A percentile compares a stretch with the other conserved stretches of the same genome.
Conservation (phyloP, 2,797 vertebrate species). For the Rhinophrynus dorsalis region DNA sequence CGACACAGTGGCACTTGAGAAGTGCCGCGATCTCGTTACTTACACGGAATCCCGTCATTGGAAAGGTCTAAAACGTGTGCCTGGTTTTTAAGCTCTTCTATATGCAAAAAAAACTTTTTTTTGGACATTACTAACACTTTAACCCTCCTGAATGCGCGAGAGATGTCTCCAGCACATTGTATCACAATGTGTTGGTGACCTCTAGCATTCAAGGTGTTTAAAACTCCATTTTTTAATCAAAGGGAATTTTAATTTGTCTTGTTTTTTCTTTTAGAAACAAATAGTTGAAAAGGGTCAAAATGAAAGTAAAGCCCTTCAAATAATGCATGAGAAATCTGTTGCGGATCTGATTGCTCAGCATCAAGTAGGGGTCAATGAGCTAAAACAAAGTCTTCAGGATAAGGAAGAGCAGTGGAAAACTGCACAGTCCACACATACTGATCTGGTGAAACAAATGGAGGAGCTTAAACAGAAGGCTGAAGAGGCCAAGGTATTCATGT, state of each 20-base stretch:
- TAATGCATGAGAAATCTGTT: conserved; percentile 71
- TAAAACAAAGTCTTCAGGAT: conserved; percentile 66
- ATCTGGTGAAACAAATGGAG: conserved; percentile 71
- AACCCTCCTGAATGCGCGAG: no score
- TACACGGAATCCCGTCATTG: no score
- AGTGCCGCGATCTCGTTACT: no score
- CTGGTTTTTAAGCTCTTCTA: no score
- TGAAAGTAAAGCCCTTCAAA: conserved; percentile 72
- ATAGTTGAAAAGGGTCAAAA: conserved; percentile 65
- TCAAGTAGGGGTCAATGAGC: conserved; percentile 60
- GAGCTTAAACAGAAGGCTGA: conserved; percentile 80
- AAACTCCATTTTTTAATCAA: not conserved
- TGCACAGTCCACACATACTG: conserved; percentile 63
- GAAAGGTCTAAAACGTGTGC: no score
- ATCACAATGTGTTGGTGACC: no score
- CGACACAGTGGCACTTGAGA: no score
- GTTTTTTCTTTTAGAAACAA: conserved; percentile 72
- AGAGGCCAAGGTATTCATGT: conserved; percentile 78
- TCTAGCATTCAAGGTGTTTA: no score
- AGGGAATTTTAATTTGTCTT: not conserved
- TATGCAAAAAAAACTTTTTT: no score
- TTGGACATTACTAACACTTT: no score
- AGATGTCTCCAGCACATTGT: no score
- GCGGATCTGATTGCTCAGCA: conserved; percentile 69
- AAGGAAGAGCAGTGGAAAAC: conserved; percentile 68